Conservation (phyloP, 1,140 invertebrate genomes). For the Limonius californicus region DNA sequence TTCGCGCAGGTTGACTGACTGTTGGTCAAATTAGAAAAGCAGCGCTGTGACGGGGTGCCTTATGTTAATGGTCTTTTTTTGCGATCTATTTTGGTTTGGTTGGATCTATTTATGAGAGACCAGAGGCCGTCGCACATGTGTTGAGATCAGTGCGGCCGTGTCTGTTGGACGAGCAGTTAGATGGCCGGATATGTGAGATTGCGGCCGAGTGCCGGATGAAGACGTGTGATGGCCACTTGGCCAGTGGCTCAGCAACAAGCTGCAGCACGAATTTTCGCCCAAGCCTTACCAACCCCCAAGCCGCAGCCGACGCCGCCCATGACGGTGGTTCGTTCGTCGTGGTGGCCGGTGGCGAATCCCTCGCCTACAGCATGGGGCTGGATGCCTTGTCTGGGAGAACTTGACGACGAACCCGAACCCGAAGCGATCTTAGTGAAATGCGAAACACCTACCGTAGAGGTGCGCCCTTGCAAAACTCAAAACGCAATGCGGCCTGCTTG, state of each 20-base stretch:
- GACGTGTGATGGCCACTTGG: slow-evolving; percentile 28
- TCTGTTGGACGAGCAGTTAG: background rate
- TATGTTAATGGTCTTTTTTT: background rate
- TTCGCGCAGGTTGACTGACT: too few species aligned
- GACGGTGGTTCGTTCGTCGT: slow-evolving; percentile 4
- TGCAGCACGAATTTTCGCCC: slow-evolving; percentile 51
- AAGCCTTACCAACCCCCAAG: slow-evolving; percentile 41
- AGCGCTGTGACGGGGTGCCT: background rate
- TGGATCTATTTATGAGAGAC: slow-evolving; percentile 1
- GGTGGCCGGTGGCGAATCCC: slow-evolving; percentile 4
- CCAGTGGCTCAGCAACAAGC: slow-evolving; percentile 33
- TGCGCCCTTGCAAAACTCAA: background rate
- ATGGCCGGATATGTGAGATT: background rate
- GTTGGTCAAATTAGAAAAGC: too few species aligned
- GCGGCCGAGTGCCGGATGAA: background rate
- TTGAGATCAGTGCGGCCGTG: background rate
- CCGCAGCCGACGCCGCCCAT: slow-evolving; percentile 16
- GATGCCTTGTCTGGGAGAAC: background rate
- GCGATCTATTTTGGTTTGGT: slow-evolving; percentile 3
- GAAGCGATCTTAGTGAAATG: background rate
- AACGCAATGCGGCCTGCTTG: background rate
- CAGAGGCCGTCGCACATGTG: background rate
- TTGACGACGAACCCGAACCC: background rate
- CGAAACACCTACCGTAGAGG: slow-evolving; percentile 1
- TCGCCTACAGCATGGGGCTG: slow-evolving; percentile 12